Evolutionary conservation across 2,797 vertebrate genomes (phyloP), one percentile per base, ranked within the genome.

Genomic region (Pantherophis alleghaniensis): DNA sequence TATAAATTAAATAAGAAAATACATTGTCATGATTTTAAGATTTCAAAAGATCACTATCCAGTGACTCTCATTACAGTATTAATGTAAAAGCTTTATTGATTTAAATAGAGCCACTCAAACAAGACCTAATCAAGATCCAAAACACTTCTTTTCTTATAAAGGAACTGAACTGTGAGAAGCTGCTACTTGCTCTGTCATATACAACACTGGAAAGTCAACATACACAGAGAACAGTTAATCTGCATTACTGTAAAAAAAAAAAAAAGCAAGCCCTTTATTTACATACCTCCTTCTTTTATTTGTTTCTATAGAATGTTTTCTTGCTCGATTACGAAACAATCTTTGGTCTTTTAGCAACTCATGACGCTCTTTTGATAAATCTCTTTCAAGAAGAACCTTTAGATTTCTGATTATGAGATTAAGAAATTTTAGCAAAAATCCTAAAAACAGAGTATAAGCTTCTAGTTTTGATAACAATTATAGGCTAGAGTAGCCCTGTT

Each of bases 221-320:
- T 66, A 55, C 61, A 9, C 3, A 66, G 5, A 91, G 3, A 56
- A 61, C 28, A 83, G 53, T 11, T 91, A 89, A 86, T 86, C 69
- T 89, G 57, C 88, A 61, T 60, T 10, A 22, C 53, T 91, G 32
- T 60, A 66, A 56, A 92, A 37, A 86, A 55, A 37, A 86, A 55
- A 90, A 87, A n/a, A 66, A 91, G 57, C 86, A 37, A 63, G 91
- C 61, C 5, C 3, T 47, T 91, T 13, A 66, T 20, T 83, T 92
- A 97, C 98, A 98, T 96, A 99, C 99, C 97, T 99, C 94, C 98
- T 98, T 89, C 99, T 98, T 93, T 97, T 97, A 94, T 98, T 99
- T 96, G 99, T 99, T 96, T 99, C 99, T 95, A 96, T 88, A 4
- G 95, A 98, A 92, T 98, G 98, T 95, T 98, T 98, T 91, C 97